Conservation (phyloP, 2,797 vertebrate genomes). For the Carapus acus region DNA sequence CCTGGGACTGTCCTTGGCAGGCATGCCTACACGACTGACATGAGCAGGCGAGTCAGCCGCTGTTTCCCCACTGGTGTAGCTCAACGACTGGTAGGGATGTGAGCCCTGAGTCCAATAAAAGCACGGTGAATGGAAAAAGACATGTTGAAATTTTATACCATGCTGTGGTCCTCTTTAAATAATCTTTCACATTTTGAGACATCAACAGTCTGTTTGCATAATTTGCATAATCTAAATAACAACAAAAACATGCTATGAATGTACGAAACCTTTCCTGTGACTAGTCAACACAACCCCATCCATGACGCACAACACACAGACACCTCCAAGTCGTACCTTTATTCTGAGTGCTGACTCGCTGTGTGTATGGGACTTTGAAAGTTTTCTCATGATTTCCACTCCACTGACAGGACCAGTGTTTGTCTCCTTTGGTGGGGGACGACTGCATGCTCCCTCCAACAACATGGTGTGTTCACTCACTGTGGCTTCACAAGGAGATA, state of each 20-base stretch:
- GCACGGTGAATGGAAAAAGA: slow-evolving; percentile 18
- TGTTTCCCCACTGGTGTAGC: slow-evolving; percentile 96
- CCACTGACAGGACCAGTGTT: slow-evolving; percentile 89
- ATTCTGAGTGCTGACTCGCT: slow-evolving; percentile 92
- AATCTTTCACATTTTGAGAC: no score
- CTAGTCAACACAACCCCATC: no score
- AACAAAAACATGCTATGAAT: neutral
- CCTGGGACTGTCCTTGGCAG: slow-evolving; percentile 87
- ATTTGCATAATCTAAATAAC: no score
- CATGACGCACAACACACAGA: neutral
- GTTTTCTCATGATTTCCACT: slow-evolving; percentile 96
- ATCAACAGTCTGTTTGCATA: no score
- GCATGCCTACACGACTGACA: slow-evolving; percentile 74
- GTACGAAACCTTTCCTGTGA: neutral
- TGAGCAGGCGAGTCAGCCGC: slow-evolving; percentile 95
- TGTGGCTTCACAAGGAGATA: slow-evolving; percentile 78
- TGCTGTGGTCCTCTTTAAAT: neutral
- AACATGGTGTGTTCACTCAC: slow-evolving; percentile 98
- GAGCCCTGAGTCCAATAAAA: slow-evolving; percentile 76
- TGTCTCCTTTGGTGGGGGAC: slow-evolving; percentile 81
- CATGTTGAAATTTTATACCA: neutral
- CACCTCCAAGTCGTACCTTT: slow-evolving; percentile 73
- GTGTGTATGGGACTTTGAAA: slow-evolving; percentile 93
- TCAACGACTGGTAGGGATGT: slow-evolving; percentile 96
- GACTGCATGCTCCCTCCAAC: slow-evolving; percentile 83